Base-by-base conservation (phyloP, 2,113 vertebrate genomes). In the Panthera tigris region DNA sequence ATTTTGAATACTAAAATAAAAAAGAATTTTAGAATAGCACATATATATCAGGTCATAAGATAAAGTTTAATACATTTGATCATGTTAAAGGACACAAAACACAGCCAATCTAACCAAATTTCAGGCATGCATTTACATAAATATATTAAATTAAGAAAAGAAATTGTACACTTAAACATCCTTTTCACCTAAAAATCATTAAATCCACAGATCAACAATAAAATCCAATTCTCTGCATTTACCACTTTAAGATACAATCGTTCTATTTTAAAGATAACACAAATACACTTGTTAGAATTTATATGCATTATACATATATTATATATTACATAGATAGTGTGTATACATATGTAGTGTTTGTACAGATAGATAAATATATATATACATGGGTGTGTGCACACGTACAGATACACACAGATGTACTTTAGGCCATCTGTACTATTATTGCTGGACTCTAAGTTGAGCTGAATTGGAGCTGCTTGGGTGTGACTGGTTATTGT, bases 261-360 rank as follows among this genome's bases (percentile, higher is more conserved):
- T 98, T 99, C 97, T 98, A 98, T 99, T 99, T 99, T 98, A 98
- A 98, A 98, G 98, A 98, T 98, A 99, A 98, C 98, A 99, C 98
- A 99, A 99, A 99, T 98, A 98, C 98, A 99, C 98, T 99, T 98
- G 98, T 99, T 99, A 99, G 98, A 99, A 98, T 99, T 99, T 99
- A 99, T 99, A 99, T 99, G 98, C 98, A 98, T 99, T 99, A 99
- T 99, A 99, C 98, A 99, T 99, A 99, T 99, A 99, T 99, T 99
- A 99, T 99, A 99, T 99, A 98, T 99, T 99, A 99, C 99, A 99
- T 98, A 98, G 98, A 99, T 98, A 99, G 98, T 98, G 98, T 99
- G 98, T 98, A 98, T 99, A 99, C 98, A 99, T 99, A 99, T 98
- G 98, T 98, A 98, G 98, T 98, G 98, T 98, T 99, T 98, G 97